Conservation (phyloP, 2,113 vertebrate species). For the Rhinogobius similis region DNA sequence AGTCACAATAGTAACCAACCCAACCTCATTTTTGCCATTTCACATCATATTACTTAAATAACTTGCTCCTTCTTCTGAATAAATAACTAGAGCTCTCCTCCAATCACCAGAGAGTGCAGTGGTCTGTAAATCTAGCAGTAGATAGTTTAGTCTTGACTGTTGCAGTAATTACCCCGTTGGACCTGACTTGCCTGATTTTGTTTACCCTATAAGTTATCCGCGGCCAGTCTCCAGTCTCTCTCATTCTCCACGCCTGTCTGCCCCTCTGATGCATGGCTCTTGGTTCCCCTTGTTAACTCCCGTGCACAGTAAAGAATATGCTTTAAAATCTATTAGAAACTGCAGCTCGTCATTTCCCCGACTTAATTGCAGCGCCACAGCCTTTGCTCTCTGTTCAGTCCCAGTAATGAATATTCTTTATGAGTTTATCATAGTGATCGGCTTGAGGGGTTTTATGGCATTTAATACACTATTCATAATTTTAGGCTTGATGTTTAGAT, state of each 20-base stretch:
- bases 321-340: conserved; percentile 24
- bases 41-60: no score
- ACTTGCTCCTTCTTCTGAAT: neutral
- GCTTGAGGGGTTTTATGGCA: neutral
- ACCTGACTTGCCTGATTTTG: conserved; percentile 10
- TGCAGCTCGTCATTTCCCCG: neutral
- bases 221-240: conserved; percentile 26
- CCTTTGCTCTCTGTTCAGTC: neutral
- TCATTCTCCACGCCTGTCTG: conserved; percentile 43
- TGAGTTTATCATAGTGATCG: conserved; percentile 4
- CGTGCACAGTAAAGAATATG: conserved; percentile 16
- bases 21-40: neutral
- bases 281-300: conserved; percentile 31
- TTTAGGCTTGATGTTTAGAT: neutral
- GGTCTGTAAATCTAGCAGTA: conserved; percentile 33
- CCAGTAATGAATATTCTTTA: conserved; percentile 10
- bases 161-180: conserved; percentile 45
- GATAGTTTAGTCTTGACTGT: conserved; percentile 42
- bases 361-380: conserved; percentile 3
- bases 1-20: neutral
- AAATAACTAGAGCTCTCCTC: neutral
- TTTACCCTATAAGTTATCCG: conserved; percentile 41
- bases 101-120: neutral
- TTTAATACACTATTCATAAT: neutral
- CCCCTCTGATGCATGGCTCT: conserved; percentile 28